phyloP scores from a whole-genome alignment of 2,888 invertebrate species.

The Agrochola macilenta region DNA sequence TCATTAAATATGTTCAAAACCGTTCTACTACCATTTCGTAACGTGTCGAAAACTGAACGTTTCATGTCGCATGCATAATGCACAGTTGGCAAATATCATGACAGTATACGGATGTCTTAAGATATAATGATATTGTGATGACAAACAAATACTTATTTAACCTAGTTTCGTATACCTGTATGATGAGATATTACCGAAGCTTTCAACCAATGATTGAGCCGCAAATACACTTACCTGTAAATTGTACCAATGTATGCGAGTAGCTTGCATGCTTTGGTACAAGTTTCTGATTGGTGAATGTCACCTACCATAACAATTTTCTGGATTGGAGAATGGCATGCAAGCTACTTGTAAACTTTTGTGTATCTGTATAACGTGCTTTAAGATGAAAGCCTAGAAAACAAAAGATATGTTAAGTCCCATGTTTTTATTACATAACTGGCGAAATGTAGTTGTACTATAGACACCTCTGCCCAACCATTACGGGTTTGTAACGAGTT shows the following conservation, averaged over 20 bases:
- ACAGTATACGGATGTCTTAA: constrained; percentile 54
- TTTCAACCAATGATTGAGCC: not conserved
- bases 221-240: not conserved
- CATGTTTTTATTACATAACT: too few relatives aligned
- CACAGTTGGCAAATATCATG: constrained; percentile 52
- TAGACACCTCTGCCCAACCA: too few relatives aligned
- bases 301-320: too few relatives aligned
- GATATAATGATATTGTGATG: constrained; percentile 42
- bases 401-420: too few relatives aligned
- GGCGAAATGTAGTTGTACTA: too few relatives aligned
- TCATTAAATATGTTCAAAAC: constrained; percentile 22
- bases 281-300: too few relatives aligned
- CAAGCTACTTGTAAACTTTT: too few relatives aligned
- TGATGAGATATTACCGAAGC: constrained; percentile 4
- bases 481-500: too few relatives aligned
- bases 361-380: too few relatives aligned
- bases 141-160: constrained; percentile 40
- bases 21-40: constrained; percentile 30
- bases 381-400: too few relatives aligned
- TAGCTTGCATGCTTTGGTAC: too few relatives aligned
- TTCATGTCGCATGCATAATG: constrained; percentile 54
- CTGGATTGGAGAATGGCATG: too few relatives aligned
- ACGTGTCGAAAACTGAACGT: constrained; percentile 39
- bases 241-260: not conserved
- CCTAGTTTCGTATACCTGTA: constrained; percentile 18